These are phyloP conservation scores for Dryocosmus kuriphilus DNA, from an alignment of 2,888 invertebrate species.

Conservation along the genomic window DNA sequence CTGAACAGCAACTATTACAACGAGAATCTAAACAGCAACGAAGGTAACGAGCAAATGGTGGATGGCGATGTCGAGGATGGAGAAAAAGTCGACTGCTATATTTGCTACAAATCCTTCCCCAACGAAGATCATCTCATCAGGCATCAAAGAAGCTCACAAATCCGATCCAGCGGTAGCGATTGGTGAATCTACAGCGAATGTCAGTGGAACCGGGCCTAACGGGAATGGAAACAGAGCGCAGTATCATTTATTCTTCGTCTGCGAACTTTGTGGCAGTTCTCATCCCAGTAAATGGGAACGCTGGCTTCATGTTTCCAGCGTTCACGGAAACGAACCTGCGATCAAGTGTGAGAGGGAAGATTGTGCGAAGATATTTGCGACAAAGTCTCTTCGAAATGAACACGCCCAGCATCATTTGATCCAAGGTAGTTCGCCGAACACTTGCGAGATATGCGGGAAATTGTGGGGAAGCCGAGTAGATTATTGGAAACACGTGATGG, in stretches of 20 bases:
- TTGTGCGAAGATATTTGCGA: constrained; percentile 77
- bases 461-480: constrained; percentile 79
- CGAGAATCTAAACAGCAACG: constrained; percentile 69
- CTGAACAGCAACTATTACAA: constrained; percentile 75
- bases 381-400: constrained; percentile 76
- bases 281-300: constrained; percentile 78
- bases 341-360: constrained; percentile 75
- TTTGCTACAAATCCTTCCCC: constrained; percentile 78
- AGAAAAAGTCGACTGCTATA: constrained; percentile 75
- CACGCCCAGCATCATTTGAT: constrained; percentile 77
- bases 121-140: constrained; percentile 78
- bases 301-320: constrained; percentile 78
- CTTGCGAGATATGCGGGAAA: constrained; percentile 78
- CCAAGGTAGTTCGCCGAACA: constrained; percentile 76
- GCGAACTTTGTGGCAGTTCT: constrained; percentile 78
- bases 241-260: constrained; percentile 76
- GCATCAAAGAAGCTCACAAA: constrained; percentile 77
- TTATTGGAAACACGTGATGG: constrained; percentile 79
- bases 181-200: constrained; percentile 59
- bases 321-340: constrained; percentile 74
- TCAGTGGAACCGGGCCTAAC: constrained; percentile 63
- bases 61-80: constrained; percentile 72
- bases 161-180: constrained; percentile 64
- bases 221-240: constrained; percentile 72
- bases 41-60: constrained; percentile 65